Evolutionary conservation across 2,888 invertebrate species (phyloP).

Genomic region (Stenodema calcarata): DNA sequence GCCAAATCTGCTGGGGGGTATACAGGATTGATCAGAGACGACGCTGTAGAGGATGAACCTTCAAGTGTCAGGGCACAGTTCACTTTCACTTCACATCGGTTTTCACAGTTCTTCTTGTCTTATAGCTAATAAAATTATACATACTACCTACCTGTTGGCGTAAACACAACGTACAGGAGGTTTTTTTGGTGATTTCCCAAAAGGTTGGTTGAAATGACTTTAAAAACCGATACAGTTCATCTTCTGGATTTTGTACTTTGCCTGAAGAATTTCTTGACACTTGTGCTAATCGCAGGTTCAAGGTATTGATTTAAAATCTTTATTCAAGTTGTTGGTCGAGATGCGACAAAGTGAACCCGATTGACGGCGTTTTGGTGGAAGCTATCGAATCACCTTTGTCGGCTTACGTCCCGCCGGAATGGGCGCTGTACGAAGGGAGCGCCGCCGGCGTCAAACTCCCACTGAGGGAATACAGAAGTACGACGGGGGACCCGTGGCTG

Average conservation of each 20-base stretch:
- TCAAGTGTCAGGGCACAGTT: no score
- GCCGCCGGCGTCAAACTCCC: not conserved
- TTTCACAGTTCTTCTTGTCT: no score
- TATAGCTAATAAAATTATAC: no score
- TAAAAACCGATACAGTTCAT: not conserved
- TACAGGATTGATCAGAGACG: no score
- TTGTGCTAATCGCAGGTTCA: not conserved
- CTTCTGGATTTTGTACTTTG: no score
- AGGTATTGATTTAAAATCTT: not conserved
- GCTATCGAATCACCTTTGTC: not conserved
- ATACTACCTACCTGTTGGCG: no score
- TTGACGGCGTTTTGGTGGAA: not conserved
- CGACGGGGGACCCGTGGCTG: not conserved
- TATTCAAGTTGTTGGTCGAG: not conserved
- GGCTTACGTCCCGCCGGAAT: not conserved
- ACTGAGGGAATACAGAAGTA: not conserved
- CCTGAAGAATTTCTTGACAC: no score
- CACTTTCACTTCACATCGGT: no score
- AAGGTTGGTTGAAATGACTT: not conserved
- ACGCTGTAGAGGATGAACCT: no score
- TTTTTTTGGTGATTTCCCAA: not conserved
- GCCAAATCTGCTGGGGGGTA: no score
- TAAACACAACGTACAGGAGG: not conserved
- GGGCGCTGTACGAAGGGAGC: not conserved
- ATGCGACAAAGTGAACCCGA: not conserved